These are phyloP conservation scores for Trinorchestia longiramus DNA, from an alignment of 1,140 invertebrate genomes.

Conservation along the genomic window DNA sequence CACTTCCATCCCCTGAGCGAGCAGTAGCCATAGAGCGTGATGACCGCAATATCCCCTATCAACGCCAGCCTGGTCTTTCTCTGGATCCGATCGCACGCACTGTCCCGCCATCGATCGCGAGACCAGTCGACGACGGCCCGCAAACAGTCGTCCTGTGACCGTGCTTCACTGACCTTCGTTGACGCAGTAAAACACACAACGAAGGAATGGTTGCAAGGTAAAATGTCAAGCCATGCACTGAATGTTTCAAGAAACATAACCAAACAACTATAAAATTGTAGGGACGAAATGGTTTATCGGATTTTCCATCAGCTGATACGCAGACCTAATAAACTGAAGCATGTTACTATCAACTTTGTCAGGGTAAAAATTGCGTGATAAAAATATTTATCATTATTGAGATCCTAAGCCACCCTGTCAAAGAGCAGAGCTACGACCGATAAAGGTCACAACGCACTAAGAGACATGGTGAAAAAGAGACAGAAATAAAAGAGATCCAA, in stretches of 20 bases:
- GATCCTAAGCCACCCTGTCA: not conserved
- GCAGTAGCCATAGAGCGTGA: not conserved
- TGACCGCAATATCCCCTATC: slow-evolving; percentile 46
- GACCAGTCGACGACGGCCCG: not conserved
- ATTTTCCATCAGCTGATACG: not conserved
- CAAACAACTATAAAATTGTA: not conserved
- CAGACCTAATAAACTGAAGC: not conserved
- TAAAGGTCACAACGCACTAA: not conserved
- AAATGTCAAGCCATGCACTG: not conserved
- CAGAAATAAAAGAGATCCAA: too few relatives aligned
- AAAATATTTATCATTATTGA: too few relatives aligned
- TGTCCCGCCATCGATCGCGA: slow-evolving; percentile 30
- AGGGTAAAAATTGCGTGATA: too few relatives aligned
- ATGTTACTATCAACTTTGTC: not conserved
- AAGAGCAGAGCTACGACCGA: not conserved
- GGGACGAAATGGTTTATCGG: not conserved
- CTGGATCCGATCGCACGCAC: slow-evolving; percentile 11
- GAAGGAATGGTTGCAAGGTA: not conserved
- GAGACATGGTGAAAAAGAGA: not conserved
- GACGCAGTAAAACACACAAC: not conserved
- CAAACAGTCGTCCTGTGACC: slow-evolving; percentile 39
- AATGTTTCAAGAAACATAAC: not conserved
- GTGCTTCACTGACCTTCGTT: slow-evolving; percentile 44
- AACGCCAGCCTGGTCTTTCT: slow-evolving; percentile 15
- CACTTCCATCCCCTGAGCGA: not conserved